phyloP scores from a whole-genome alignment of 1,140 invertebrate genomes.

The Popillia japonica region DNA sequence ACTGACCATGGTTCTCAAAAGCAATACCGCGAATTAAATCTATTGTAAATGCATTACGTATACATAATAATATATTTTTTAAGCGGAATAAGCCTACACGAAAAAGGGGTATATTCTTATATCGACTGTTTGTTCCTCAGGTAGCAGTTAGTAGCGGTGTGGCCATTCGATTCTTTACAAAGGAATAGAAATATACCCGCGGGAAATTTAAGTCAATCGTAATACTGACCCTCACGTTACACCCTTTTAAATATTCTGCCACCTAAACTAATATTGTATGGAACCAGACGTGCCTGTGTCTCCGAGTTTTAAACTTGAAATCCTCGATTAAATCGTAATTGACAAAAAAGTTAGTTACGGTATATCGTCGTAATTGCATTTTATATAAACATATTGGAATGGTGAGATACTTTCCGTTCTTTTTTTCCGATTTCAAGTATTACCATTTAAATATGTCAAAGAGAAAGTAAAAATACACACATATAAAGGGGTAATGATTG shows the following conservation, averaged over 20 bases:
- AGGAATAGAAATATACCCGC: too few species aligned
- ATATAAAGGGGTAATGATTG: neutral
- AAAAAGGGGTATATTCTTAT: neutral
- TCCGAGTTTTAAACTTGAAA: too few species aligned
- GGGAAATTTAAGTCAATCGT: neutral
- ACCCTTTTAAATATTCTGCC: neutral
- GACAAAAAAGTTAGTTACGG: too few species aligned
- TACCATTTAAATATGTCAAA: slow-evolving; percentile 20
- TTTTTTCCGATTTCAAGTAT: slow-evolving; percentile 26
- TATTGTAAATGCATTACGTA: too few species aligned
- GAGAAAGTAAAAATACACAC: slow-evolving; percentile 30
- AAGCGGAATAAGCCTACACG: neutral
- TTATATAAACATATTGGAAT: slow-evolving; percentile 6
- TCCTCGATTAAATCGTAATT: too few species aligned
- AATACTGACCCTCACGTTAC: neutral
- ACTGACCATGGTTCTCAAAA: too few species aligned
- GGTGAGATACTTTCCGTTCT: slow-evolving; percentile 16
- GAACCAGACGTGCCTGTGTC: too few species aligned
- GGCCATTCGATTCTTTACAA: neutral
- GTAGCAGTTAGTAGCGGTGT: neutral
- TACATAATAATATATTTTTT: too few species aligned
- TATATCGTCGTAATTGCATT: neutral
- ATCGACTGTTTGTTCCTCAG: neutral
- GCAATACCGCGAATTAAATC: too few species aligned
- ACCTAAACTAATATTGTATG: neutral